These are phyloP conservation scores for Catocala fraxini DNA, from an alignment of 2,888 invertebrate species.

Conservation along the genomic window DNA sequence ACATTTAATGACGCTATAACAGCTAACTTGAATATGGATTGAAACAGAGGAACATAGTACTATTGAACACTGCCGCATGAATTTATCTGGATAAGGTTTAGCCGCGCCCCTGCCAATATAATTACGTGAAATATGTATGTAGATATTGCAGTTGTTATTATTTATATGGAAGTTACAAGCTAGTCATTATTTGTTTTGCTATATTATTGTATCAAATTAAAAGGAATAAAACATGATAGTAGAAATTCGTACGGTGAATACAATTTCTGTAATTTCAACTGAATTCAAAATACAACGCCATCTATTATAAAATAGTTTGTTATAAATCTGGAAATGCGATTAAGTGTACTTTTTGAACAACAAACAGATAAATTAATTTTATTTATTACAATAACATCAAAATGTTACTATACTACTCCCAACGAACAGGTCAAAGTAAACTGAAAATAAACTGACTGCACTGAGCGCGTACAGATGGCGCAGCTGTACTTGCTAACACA, in stretches of 20 bases:
- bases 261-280: not conserved
- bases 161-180: not conserved
- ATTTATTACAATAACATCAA: not conserved
- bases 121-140: slow-evolving; percentile 2
- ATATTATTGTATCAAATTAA: too few species aligned
- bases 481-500: slow-evolving; percentile 1
- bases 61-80: too few species aligned
- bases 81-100: not conserved
- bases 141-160: not conserved
- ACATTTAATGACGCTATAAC: not conserved
- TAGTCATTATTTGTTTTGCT: too few species aligned
- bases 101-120: slow-evolving; percentile 18
- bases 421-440: slow-evolving; percentile 17
- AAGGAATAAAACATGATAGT: too few species aligned
- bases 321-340: not conserved
- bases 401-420: not conserved
- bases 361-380: not conserved
- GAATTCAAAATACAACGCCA: slow-evolving; percentile 3
- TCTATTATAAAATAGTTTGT: not conserved
- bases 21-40: not conserved
- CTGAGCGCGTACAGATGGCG: slow-evolving; percentile 23
- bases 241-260: too few species aligned
- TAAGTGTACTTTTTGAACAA: not conserved
- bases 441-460: slow-evolving; percentile 13
- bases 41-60: not conserved